These are phyloP conservation scores for Strongylocentrotus purpuratus DNA, from an alignment of 35 echinoderm and acorn worm species.

Conservation along the genomic window DNA sequence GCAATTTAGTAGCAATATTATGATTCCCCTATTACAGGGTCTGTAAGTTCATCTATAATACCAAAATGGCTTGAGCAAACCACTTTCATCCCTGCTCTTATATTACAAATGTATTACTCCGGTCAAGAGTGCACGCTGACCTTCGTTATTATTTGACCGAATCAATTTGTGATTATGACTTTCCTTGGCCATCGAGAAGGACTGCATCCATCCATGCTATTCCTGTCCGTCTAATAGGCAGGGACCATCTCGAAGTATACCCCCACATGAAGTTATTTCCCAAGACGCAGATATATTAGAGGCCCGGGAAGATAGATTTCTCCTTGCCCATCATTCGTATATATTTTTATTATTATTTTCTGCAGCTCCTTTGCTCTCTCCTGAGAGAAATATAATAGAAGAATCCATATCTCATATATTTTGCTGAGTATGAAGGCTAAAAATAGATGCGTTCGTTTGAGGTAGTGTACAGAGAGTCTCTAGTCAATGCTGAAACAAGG, in stretches of 20 bases:
- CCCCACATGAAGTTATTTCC: background rate
- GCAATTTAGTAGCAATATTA: no score
- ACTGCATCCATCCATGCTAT: background rate
- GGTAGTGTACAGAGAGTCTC: background rate
- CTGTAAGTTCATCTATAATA: no score
- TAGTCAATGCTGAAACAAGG: background rate
- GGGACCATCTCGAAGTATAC: background rate
- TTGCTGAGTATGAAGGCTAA: background rate
- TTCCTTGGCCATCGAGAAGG: background rate
- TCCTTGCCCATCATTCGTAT: background rate
- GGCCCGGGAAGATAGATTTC: background rate
- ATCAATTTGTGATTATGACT: constrained; percentile 6
- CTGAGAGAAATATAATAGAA: background rate
- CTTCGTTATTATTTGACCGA: background rate
- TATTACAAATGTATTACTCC: background rate
- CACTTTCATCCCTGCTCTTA: no score
- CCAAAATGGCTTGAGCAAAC: no score
- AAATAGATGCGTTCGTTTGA: background rate
- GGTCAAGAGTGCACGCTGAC: background rate
- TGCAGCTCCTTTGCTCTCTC: background rate
- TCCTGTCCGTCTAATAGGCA: background rate
- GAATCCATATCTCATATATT: constrained; percentile 4
- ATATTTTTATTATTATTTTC: background rate
- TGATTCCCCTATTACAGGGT: no score
- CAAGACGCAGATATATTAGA: background rate